phyloP scores from a whole-genome alignment of 1,140 invertebrate genomes.

The Habropoda laboriosa region DNA sequence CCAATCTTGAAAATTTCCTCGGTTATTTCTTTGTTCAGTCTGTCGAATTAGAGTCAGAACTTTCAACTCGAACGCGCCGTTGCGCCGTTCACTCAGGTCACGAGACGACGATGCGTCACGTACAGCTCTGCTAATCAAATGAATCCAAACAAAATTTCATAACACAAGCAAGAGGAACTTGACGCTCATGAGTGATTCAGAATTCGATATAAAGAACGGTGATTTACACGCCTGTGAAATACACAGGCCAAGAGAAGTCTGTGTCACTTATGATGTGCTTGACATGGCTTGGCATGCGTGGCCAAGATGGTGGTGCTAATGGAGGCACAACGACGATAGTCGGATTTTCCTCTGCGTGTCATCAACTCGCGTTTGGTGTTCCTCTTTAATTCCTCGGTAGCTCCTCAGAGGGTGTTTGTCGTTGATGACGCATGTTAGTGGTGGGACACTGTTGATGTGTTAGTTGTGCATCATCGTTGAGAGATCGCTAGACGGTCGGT shows the following conservation, averaged over 20 bases:
- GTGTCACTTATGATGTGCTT: constrained; percentile 53
- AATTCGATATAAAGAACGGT: background rate
- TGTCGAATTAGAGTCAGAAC: background rate
- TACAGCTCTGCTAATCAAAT: background rate
- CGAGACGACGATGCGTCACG: constrained; percentile 18
- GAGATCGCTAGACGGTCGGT: constrained; percentile 34
- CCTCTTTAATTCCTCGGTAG: constrained; percentile 31
- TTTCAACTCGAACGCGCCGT: constrained; percentile 1
- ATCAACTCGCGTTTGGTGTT: constrained; percentile 12
- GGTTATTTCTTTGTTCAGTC: constrained; percentile 25
- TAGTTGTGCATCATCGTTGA: constrained; percentile 24
- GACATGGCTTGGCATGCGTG: constrained; percentile 57
- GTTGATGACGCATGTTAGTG: constrained; percentile 13
- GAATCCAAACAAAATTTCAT: constrained; percentile 20
- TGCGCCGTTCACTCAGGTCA: constrained; percentile 26
- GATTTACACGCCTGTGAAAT: background rate
- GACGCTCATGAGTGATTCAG: background rate
- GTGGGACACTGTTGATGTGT: constrained; percentile 24
- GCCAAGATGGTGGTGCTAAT: constrained; percentile 46
- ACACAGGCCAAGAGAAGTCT: constrained; percentile 8
- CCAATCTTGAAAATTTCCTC: background rate
- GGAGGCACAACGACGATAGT: constrained; percentile 37
- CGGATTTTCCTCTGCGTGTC: constrained; percentile 33
- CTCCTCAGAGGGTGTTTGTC: constrained; percentile 35
- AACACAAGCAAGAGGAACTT: background rate